These are phyloP conservation scores for Oriolus oriolus DNA, from an alignment of 2,113 vertebrate species.

Conservation along the genomic window DNA sequence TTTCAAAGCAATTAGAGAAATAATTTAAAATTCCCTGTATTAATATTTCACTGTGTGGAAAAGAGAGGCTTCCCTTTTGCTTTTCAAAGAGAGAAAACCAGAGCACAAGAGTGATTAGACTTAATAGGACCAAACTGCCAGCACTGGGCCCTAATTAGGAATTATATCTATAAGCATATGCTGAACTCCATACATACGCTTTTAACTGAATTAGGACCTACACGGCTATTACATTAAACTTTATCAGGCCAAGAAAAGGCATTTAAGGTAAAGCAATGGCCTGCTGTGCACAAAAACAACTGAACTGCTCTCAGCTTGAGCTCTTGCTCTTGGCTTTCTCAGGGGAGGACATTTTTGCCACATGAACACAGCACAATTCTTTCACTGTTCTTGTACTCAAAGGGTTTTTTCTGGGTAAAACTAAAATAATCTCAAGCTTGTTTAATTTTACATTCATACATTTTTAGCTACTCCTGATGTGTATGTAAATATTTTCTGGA, in stretches of 20 bases:
- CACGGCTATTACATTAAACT: neutral
- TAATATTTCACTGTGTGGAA: neutral
- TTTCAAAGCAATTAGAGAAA: neutral
- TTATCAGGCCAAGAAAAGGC: neutral
- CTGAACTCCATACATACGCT: neutral
- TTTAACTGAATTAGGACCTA: neutral
- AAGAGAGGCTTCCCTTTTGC: neutral
- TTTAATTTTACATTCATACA: neutral
- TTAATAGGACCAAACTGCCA: neutral
- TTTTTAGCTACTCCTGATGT: neutral
- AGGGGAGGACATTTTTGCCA: neutral
- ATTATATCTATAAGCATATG: neutral
- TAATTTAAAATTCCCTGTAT: neutral
- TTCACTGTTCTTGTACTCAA: neutral
- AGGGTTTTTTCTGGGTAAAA: neutral
- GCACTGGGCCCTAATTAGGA: neutral
- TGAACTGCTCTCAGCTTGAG: neutral
- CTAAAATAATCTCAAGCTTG: neutral
- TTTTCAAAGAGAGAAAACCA: neutral
- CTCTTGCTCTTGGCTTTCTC: neutral
- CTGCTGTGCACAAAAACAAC: neutral
- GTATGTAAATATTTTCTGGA: neutral
- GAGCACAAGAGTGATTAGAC: neutral
- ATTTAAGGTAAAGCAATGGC: neutral
- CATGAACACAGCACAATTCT: fast-evolving